phyloP scores from a whole-genome alignment of 2,888 invertebrate species.

The Trissonchulus sp. region DNA sequence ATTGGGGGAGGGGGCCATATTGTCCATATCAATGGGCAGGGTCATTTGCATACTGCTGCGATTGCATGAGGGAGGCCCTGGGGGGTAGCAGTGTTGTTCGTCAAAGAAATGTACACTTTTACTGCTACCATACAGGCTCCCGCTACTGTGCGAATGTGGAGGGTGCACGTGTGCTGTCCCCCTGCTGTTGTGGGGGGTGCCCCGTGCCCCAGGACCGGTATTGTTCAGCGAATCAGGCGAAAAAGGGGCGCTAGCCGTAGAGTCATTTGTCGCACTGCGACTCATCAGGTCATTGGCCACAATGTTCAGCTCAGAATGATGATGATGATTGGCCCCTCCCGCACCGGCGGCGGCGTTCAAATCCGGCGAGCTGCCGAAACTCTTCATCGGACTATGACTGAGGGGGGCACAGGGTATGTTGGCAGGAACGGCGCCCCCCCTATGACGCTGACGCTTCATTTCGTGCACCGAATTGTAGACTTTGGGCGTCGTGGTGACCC shows the following conservation, averaged over 20 bases:
- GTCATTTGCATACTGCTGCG: background rate
- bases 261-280: background rate
- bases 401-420: background rate
- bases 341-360: no score
- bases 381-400: constrained; percentile 35
- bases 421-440: background rate
- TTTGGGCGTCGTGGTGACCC: constrained; percentile 37
- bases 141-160: background rate
- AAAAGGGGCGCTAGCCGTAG: no score
- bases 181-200: no score
- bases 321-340: no score
- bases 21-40: background rate
- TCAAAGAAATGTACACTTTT: background rate
- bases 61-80: no score
- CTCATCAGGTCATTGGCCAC: background rate
- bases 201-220: no score
- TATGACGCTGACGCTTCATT: constrained; percentile 77
- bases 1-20: background rate
- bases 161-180: background rate
- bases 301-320: background rate
- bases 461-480: constrained; percentile 90
- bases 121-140: background rate
- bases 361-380: constrained; percentile 41
- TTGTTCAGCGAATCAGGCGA: background rate
- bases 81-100: background rate